Base-by-base conservation (phyloP, 2,888 invertebrate species). In the Phlogophora meticulosa region DNA sequence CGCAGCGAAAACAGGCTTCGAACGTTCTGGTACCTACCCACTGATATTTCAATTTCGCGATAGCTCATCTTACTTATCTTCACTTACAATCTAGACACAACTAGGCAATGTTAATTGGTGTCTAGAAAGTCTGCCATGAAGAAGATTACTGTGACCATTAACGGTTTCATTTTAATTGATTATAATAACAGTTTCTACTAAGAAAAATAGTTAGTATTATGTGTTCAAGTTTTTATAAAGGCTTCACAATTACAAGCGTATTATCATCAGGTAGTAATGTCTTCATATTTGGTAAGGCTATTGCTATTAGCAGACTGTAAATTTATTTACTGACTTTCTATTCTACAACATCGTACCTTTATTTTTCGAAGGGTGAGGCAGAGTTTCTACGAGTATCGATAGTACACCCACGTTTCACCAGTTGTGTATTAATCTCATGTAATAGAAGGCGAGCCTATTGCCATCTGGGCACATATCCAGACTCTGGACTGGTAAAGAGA, bases 61-160 rank as follows among this genome's bases (percentile, higher is more conserved):
- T 78, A 78, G 73, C 73, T 78, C 80, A 82, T 81, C 81, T 78
- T 40, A 38, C 63, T 59, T 72, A 80, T 75, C 76, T 80, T 59
- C 38, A 36, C 55, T 65, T 84, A 70, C 71, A 76, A 84, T 85
- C 82, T 80, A 77, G 83, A 80, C 76, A 69, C 72, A 79, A 81
- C 62, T 77, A 83, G 77, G 82, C 71, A 80, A 76, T 59, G 73
- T 85, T 87, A 88, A 88, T 87, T 87, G 87, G 83, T 80, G 72
- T 70, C 65, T 86, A 86, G 87, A 88, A 87, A 88, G 87, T 80
- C 77, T 74, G 74, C 69, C 79, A 77, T 67, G 81, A 80, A 78
- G 77, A 80, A 78, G 72, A 81, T 75, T 83, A 78, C 80, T 56
- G 63, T 66, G 72, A 80, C 80, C 81, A 77, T 74, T 70, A 78